Base-by-base conservation (phyloP, 2,113 vertebrate species). In the Jacana jacana region DNA sequence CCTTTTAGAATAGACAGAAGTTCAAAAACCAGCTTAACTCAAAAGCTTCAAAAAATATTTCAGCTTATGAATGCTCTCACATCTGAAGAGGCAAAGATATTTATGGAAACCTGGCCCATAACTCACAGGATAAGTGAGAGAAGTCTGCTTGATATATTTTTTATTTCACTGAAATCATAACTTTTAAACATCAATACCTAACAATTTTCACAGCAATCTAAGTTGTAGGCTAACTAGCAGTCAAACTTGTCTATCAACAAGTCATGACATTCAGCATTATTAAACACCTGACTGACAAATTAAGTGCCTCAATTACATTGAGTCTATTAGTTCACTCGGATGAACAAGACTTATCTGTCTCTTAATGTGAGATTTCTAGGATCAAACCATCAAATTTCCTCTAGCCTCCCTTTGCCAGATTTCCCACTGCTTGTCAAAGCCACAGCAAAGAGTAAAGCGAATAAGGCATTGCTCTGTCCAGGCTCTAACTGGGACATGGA, bases 401-500 rank as follows among this genome's bases (percentile, higher is more conserved):
- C 57, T 68, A 51, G 4, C 15, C 1, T 0, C 64, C 39, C n/a
- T 91, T 63, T 61, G 23, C 28, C 39, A 24, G 9, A 42, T 72
- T 16, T 73, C 42, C 13, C 20, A 51, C 8, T 54, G 13, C 23
- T 54, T 78, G 51, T 44, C 55, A 65, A 77, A 15, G 5, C 8
- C 63, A 77, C 11, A 55, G 8, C 11, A 82, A 60, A 17, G 13
- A 33, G 16, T 5, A 7, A 91, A 86, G 6, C 4, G 19, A 78
- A 6, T 19, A 57, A 68, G 11, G 19, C 52, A 35, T 31, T 82
- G 27, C 15, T 72, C 28, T 25, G 24, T 63, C 24, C 51, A 40
- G 7, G 27, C 28, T 88, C 31, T 27, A 58, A 11, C 22, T 23
- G 57, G 27, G 33, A 72, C 1, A 0, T 2, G 0, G 6, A 63